Conservation (phyloP, 2,797 vertebrate genomes). For the Sebastes flavidus region DNA sequence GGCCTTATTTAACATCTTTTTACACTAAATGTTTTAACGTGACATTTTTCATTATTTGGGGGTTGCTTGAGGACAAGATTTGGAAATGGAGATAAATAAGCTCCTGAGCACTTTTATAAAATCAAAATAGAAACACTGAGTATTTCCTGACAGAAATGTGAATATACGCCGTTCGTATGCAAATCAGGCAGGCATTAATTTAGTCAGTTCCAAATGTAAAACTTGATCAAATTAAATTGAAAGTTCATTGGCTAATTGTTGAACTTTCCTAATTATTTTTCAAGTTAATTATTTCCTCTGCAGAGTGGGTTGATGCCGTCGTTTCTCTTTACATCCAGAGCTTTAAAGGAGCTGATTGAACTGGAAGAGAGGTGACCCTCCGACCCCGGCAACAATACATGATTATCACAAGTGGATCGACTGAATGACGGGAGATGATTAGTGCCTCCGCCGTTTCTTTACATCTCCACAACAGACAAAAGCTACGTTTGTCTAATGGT, state of each 20-base stretch:
- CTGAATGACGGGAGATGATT: conserved; percentile 52
- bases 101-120: background rate
- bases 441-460: conserved; percentile 36
- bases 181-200: conserved; percentile 3
- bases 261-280: conserved; percentile 40
- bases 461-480: conserved; percentile 40
- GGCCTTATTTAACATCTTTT: conserved; percentile 32
- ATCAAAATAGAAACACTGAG: background rate
- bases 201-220: conserved; percentile 33
- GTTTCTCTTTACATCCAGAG: conserved; percentile 10
- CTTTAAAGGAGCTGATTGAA: conserved; percentile 52
- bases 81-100: conserved; percentile 2
- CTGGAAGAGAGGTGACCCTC: conserved; percentile 38
- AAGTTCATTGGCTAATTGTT: conserved; percentile 40
- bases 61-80: conserved; percentile 19
- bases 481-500: conserved; percentile 46
- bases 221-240: conserved; percentile 44
- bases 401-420: conserved; percentile 61
- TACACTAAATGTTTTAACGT: conserved; percentile 50
- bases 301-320: conserved; percentile 19
- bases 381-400: conserved; percentile 43
- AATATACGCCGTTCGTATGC: no score
- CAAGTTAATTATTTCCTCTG: conserved; percentile 37
- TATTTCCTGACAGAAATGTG: background rate
- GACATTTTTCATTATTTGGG: conserved; percentile 40